Conservation (phyloP, 2,797 vertebrate species). For the Heterohyrax brucei region DNA sequence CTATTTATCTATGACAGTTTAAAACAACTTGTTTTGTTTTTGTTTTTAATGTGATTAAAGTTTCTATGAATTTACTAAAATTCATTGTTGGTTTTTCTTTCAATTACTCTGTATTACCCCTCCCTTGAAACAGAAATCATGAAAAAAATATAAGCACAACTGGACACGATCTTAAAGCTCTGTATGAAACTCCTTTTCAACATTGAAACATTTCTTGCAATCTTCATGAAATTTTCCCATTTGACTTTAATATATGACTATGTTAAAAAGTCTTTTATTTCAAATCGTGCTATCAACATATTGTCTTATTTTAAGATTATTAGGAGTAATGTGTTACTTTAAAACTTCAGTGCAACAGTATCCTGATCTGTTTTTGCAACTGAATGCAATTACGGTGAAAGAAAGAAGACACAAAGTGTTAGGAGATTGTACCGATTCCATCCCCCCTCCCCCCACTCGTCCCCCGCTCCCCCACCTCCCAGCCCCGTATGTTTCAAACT, state of each 20-base stretch:
- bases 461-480: too few species aligned
- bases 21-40: neutral
- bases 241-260: neutral
- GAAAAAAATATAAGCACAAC: neutral
- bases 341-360: neutral
- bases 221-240: neutral
- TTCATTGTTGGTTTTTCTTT: neutral
- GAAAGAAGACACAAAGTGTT: neutral
- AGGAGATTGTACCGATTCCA: neutral
- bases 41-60: neutral
- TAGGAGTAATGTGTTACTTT: neutral
- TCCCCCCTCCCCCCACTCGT: too few species aligned
- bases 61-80: conserved; percentile 5
- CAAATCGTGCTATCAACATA: neutral
- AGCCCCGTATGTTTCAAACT: neutral
- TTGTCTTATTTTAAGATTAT: neutral
- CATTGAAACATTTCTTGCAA: neutral
- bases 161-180: neutral
- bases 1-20: neutral
- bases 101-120: neutral
- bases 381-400: neutral
- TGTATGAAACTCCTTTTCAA: neutral
- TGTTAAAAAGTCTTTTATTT: conserved; percentile 12
- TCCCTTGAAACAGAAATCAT: neutral
- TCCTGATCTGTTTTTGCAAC: neutral